Evolutionary conservation across 2,113 vertebrate genomes (phyloP), one percentile per base, ranked within the genome.

Genomic region (Corythornis vintsioides): DNA sequence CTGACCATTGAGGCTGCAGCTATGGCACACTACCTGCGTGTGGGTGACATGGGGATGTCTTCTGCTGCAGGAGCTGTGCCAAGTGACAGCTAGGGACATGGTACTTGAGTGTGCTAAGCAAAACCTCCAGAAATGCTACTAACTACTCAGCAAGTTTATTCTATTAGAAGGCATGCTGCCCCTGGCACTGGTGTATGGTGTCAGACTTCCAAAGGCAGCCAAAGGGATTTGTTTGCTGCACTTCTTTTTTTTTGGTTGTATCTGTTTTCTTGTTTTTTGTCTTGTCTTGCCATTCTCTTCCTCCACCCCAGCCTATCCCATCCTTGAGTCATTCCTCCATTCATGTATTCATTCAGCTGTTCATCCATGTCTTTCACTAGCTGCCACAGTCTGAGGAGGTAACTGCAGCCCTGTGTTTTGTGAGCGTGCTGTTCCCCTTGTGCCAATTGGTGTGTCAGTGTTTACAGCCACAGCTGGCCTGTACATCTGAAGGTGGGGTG

Each of bases 301-400:
- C 60, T 81, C 18, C 21, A 8, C 73, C 84, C 25, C 72, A 85
- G 1, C 8, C 61, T 74, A 26, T 84, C 79, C 78, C 69, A 14
- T 61, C 84, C 66, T 78, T 79, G 71, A 29, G 60, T 93, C 93
- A 53, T 67, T 74, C 74, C 90, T 96, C 42, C 95, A 70, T 89
- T 88, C 67, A 29, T 43, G 64, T 80, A 47, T 33, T 80, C 77
- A 95, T 65, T 89, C 66, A 8, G 47, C 60, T 94, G 38, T 76
- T 67, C 84, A 91, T 70, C 96, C 93, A 35, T 94, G 59, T 95
- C 61, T 88, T 56, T 67, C 88, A 67, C 93, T 90, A 98, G 98
- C 97, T 98, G n/a, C 98, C 98, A 91, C 97, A 94, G 75, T 97
- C 97, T 72, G 88, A 97, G 63, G 97, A 98, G 98, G 98, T 98